Evolutionary conservation across 2,113 vertebrate species (phyloP).

Genomic region (Peromyscus californicus): DNA sequence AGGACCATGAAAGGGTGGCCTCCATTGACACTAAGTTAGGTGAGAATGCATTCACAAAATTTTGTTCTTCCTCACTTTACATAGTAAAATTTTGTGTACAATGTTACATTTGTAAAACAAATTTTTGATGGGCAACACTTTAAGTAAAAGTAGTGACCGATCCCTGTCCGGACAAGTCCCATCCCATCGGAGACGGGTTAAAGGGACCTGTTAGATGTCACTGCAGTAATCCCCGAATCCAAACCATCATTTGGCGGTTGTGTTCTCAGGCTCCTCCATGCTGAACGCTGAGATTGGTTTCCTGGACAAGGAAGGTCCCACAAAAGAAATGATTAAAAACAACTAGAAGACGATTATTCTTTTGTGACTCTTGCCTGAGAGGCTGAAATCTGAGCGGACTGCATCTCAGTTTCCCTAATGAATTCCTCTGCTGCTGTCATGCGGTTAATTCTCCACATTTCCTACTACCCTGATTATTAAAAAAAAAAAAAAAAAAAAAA

Average conservation of each 20-base stretch:
- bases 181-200: background rate
- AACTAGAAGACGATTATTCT: slow-evolving; percentile 80
- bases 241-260: slow-evolving; percentile 62
- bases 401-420: slow-evolving; percentile 82
- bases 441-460: slow-evolving; percentile 85
- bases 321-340: slow-evolving; percentile 84
- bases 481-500: slow-evolving; percentile 71
- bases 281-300: slow-evolving; percentile 73
- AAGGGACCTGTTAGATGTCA: slow-evolving; percentile 66
- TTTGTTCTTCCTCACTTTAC: background rate
- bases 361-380: slow-evolving; percentile 79
- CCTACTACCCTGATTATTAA: slow-evolving; percentile 82
- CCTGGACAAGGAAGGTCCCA: slow-evolving; percentile 79
- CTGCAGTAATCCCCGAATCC: slow-evolving; percentile 66
- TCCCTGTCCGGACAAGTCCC: background rate
- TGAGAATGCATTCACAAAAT: slow-evolving; percentile 15
- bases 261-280: slow-evolving; percentile 77
- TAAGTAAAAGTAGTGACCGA: slow-evolving; percentile 38
- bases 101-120: slow-evolving; percentile 25
- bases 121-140: background rate
- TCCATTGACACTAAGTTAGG: slow-evolving; percentile 5
- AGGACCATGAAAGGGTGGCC: background rate
- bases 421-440: slow-evolving; percentile 86
- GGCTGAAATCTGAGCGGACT: slow-evolving; percentile 84
- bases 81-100: slow-evolving; percentile 17